Base-by-base conservation (phyloP, 2,113 vertebrate genomes). In the Puffinus mauretanicus region DNA sequence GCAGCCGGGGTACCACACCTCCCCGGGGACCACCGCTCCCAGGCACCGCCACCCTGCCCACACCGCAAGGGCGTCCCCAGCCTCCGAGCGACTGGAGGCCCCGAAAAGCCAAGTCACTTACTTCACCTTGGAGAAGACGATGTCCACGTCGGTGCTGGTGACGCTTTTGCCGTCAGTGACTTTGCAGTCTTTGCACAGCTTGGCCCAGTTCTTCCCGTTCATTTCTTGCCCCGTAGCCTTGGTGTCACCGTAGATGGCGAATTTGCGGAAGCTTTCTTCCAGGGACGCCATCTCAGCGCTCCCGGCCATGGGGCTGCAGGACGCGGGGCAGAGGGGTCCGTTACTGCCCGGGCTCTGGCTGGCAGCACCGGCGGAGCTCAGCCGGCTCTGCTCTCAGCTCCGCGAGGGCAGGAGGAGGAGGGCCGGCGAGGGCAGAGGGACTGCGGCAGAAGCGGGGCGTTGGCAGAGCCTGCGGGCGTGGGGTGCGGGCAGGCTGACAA, bases 81-180 rank as follows among this genome's bases (percentile, higher is more conserved):
- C 38, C 71, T 16, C 40, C 1, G 3, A 49, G n/a, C 3, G 0
- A n/a, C 52, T 26, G 38, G 15, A 58, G 42, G 12, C 47, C 54
- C 69, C 3, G 0, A 49, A 25, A 64, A 78, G 8, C 67, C 25
- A 4, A 57, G 58, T 70, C 82, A 97, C 99, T 98, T 98, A 99
- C 99, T 99, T 99, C 98, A 99, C 99, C 99, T 99, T 99, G 91
- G 98, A 99, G 98, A 99, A 99, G 89, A 99, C 98, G 18, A 99
- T 99, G 97, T 99, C 99, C 26, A 99, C 99, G 0, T 99, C 99
- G 0, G 99, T 99, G 92, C 98, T 60, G 11, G 98, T 99, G 81
- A 99, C 69, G 0, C 95, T 98, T 97, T 99, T 99, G 42, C 99
- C 98, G 0, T 99, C 99, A 0, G 97, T 98, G 89, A 99, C 98